These are phyloP conservation scores for Euproctis similis DNA, from an alignment of 2,888 invertebrate species.

Conservation along the genomic window DNA sequence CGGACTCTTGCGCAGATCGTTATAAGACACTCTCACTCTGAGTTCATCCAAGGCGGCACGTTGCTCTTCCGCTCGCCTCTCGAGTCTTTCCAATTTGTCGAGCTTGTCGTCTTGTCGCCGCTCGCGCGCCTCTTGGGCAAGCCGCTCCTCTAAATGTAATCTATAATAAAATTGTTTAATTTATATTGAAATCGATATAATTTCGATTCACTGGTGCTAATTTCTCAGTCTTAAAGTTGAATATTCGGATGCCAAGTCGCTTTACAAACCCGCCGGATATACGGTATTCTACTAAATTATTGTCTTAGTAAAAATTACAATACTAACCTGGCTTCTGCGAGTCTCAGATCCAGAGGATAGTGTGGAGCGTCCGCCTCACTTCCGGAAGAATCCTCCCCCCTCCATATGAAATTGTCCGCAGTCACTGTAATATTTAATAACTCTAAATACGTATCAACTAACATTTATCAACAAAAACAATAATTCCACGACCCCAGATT, in stretches of 20 bases:
- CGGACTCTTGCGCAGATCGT: conserved; percentile 55
- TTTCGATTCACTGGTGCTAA: no score
- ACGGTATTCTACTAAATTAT: no score
- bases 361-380: conserved; percentile 69
- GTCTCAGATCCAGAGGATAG: conserved; percentile 63
- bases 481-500: conserved; percentile 8
- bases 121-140: conserved; percentile 61
- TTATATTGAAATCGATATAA: background rate
- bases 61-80: conserved; percentile 39
- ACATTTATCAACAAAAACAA: conserved; percentile 2
- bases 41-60: conserved; percentile 33
- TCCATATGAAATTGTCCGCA: conserved; percentile 61
- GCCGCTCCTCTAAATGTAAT: conserved; percentile 62
- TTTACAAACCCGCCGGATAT: no score
- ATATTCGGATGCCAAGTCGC: no score
- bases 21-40: conserved; percentile 30
- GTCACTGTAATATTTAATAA: conserved; percentile 40
- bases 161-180: conserved; percentile 26
- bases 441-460: background rate
- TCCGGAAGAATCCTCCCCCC: conserved; percentile 69
- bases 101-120: conserved; percentile 38
- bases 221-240: no score
- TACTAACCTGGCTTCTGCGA: conserved; percentile 69
- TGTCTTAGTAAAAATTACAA: no score
- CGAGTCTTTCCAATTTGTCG: conserved; percentile 21